These are phyloP conservation scores for Synaphobranchus kaupii DNA, from an alignment of 2,797 vertebrate genomes.

Conservation along the genomic window DNA sequence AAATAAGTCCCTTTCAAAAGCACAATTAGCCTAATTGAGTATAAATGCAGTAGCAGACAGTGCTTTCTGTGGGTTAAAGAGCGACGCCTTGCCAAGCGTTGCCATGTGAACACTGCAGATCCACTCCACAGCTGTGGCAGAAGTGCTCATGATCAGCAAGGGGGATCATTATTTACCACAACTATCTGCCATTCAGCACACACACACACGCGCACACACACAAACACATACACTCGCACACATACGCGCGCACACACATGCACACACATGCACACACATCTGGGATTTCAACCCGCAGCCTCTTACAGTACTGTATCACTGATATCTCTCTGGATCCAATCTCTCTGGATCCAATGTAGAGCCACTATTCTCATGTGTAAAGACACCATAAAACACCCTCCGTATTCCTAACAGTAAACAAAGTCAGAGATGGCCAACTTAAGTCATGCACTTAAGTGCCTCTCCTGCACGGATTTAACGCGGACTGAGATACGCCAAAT, in stretches of 20 bases:
- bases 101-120: neutral
- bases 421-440: no score
- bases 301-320: neutral
- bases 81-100: neutral
- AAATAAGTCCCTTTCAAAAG: neutral
- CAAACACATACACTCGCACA: neutral
- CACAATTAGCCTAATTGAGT: constrained; percentile 27
- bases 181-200: neutral
- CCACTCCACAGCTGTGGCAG: neutral
- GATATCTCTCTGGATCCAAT: neutral
- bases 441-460: no score
- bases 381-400: no score
- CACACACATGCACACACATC: neutral
- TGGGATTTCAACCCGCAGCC: neutral
- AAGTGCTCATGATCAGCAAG: neutral
- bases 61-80: neutral
- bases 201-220: neutral
- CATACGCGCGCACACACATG: neutral
- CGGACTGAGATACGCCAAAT: no score
- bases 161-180: neutral
- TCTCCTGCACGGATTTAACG: no score
- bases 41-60: neutral
- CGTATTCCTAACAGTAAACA: no score
- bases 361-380: neutral
- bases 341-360: no score